Base-by-base conservation (phyloP, 1,140 invertebrate genomes). In the Bombus turneri region DNA sequence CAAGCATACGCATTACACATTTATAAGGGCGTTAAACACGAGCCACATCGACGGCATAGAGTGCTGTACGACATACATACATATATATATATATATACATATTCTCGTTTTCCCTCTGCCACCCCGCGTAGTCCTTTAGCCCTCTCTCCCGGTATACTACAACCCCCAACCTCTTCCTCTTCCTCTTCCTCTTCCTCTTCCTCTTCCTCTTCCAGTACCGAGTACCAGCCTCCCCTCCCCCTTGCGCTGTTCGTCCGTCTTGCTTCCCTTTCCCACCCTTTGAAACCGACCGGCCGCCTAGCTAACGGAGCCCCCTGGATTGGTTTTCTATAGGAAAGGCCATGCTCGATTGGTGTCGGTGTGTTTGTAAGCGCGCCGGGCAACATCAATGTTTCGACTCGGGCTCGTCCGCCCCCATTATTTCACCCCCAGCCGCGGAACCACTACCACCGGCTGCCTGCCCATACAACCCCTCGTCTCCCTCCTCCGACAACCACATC, bases 1-100 rank as follows among this genome's bases (percentile, higher is more conserved):
- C 86, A 87, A 88, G 88, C 82, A 88, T 89, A 90, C 87, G 92
- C 85, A 92, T 93, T 93, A 92, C 88, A 92, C 91, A 93, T 93
- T 93, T 93, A 93, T 93, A 92, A 93, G 88, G 90, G 91, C 91
- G 88, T 92, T 93, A 91, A 93, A 93, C 92, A 90, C 90, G 87
- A 89, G 90, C 84, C 89, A 90, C 88, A 90, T 89, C 90, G 87
- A 86, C 83, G 83, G 86, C 86, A 86, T 89, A 89, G 87, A 89
- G 87, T 86, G 80, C 81, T 86, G 83, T 89, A 88, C 82, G 84
- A 82, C 80, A 73, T 69, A 68, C 8, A 34, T 34, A 34, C 22
- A 34, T 22, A 13, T 15, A 47, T 53, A 39, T 41, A 31, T 81
- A 25, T 53, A 34, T 76, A 31, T 83, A 68, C 41, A 25, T 82